A percentile compares a stretch with the other conserved stretches of the same genome.
These are phyloP conservation scores for Scaeva pyrastri DNA, from an alignment of 2,888 invertebrate genomes.

Conservation along the genomic window DNA sequence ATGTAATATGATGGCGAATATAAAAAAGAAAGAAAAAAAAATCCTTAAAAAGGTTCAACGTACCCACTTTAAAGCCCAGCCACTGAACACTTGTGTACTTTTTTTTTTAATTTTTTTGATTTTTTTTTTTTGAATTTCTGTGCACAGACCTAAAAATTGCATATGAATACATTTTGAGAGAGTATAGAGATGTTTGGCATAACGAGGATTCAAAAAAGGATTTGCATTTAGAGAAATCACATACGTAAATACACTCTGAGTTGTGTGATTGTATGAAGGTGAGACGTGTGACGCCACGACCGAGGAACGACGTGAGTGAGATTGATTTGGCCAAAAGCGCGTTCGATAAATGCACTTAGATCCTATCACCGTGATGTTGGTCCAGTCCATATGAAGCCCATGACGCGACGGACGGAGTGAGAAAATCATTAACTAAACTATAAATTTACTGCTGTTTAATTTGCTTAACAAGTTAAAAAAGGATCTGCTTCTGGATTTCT, in stretches of 20 bases:
- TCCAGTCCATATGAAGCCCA: too few species aligned
- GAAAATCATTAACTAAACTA: not conserved
- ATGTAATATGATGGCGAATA: slow-evolving; percentile 27
- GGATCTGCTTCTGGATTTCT: too few species aligned
- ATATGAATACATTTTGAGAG: slow-evolving; percentile 73
- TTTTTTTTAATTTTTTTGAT: not conserved
- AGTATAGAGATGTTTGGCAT: slow-evolving; percentile 72
- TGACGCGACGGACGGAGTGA: too few species aligned
- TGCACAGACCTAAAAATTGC: slow-evolving; percentile 65
- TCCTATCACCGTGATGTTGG: not conserved
- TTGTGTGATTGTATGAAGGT: not conserved
- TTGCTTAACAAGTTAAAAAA: not conserved
- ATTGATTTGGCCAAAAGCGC: not conserved
- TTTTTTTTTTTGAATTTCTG: not conserved
- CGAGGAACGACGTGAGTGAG: too few species aligned
- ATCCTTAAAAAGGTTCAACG: slow-evolving; percentile 69
- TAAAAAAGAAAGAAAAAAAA: slow-evolving; percentile 23
- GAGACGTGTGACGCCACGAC: too few species aligned
- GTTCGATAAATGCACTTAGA: not conserved
- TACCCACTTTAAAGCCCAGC: slow-evolving; percentile 72
- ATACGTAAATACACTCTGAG: slow-evolving; percentile 21
- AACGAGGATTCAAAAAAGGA: slow-evolving; percentile 70
- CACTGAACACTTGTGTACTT: slow-evolving; percentile 67
- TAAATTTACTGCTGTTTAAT: not conserved
- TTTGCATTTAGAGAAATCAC: slow-evolving; percentile 72